Base-by-base conservation (phyloP, 2,797 vertebrate species). In the Thamnophis elegans region DNA sequence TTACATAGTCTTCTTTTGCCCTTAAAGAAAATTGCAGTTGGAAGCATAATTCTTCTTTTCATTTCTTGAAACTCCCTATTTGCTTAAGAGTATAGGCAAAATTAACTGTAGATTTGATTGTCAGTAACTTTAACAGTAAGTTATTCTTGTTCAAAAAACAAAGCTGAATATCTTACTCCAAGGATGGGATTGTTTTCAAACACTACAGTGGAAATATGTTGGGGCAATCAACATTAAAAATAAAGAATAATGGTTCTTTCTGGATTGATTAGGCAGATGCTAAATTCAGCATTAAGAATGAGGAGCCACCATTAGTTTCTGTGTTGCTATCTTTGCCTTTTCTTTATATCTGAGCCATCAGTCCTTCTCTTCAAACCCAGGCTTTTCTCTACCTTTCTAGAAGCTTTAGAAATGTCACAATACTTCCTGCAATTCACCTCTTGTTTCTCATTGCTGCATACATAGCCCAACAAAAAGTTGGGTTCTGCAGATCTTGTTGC, bases 11-110 rank as follows among this genome's bases (percentile, higher is more conserved):
- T 65, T 87, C 51, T 54, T 87, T 73, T 65, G 32, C 26, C 85
- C 65, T 91, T 87, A 73, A 88, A 87, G 56, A 88, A 26, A 85
- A 14, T 65, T 93, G 51, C 32, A 42, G 12, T 60, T 89, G n/a
- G 47, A 88, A 93, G 6, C 11, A 82, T 85, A 60, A 90, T 12
- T 55, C 93, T 87, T 90, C n/a, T 82, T 51, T 73, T 25, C 56
- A 89, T 73, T 85, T 90, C 93, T 92, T 92, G 87, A 88, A 90
- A 82, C 56, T 62, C 62, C 88, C 22, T 91, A 68, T 86, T 91
- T n/a, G 32, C 94, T 89, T 89, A 87, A 87, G 82, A 22, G 13
- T 55, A 0, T 1, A 4, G 82, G 91, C 54, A 92, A 89, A 58
- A 87, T 9, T 89, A 87, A 53, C 14, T 85, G 56, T 18, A 53